A percentile compares a stretch with the other conserved stretches of the same genome.
phyloP scores from a whole-genome alignment of 2,888 invertebrate genomes.

The Girardia tigrina region DNA sequence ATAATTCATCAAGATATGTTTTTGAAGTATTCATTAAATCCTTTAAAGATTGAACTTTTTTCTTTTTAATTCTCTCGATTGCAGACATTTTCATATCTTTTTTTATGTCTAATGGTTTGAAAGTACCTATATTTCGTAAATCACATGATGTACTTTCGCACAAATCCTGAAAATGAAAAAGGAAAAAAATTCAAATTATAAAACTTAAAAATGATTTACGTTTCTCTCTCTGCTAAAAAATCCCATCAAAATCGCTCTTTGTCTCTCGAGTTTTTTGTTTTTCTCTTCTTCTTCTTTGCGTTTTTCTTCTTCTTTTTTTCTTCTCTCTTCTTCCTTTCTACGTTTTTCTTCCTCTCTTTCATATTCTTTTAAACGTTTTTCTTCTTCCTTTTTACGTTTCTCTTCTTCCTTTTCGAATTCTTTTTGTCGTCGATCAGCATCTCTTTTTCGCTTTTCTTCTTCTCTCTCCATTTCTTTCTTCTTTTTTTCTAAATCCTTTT shows the following conservation, averaged over 20 bases:
- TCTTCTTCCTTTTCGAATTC: not conserved
- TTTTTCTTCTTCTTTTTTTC: not conserved
- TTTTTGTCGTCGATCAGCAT: not conserved
- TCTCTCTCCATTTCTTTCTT: not conserved
- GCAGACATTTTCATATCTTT: slow-evolving; percentile 11
- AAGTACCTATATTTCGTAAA: not conserved
- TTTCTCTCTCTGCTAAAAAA: not conserved
- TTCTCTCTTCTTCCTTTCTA: not conserved
- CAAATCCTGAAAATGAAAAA: not conserved
- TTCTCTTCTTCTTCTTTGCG: slow-evolving; percentile 13
- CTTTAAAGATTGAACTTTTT: not conserved
- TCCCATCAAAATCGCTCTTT: not conserved
- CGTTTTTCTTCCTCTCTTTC: slow-evolving; percentile 16
- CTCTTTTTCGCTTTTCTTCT: no score
- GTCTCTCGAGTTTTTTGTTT: not conserved
- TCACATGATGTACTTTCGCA: not conserved
- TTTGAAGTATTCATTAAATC: not conserved
- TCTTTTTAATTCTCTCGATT: not conserved
- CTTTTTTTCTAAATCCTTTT: not conserved
- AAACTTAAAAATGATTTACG: not conserved
- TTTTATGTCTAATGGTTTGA: not conserved
- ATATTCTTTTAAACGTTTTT: not conserved
- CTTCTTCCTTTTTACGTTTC: not conserved
- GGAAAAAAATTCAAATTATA: not conserved
- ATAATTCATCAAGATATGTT: not conserved